Evolutionary conservation across 2,797 vertebrate genomes (phyloP).

Genomic region (Thunnus albacares): DNA sequence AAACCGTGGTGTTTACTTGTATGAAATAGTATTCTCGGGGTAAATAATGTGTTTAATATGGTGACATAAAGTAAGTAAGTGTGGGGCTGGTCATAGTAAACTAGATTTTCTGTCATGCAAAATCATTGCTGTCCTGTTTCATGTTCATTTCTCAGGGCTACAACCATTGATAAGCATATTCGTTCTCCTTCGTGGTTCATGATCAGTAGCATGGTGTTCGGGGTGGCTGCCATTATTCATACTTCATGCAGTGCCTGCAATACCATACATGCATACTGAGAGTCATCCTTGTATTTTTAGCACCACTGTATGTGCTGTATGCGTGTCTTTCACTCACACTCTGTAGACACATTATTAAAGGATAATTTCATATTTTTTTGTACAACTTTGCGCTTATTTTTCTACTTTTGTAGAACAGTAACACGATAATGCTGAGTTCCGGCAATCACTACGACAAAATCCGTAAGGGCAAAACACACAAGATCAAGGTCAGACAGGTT

Average conservation of each 20-base stretch:
- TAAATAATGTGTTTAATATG: not conserved
- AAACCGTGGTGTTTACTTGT: not conserved
- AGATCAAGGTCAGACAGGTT: not conserved
- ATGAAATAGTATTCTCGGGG: not conserved
- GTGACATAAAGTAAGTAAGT: not conserved
- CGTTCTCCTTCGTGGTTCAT: constrained; percentile 9
- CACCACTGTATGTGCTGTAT: not conserved
- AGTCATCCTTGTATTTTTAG: constrained; percentile 20
- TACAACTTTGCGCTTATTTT: not conserved
- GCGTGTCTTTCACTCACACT: not conserved
- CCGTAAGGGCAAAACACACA: not conserved
- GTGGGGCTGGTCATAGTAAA: not conserved
- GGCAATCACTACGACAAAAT: not conserved
- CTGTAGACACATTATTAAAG: not conserved
- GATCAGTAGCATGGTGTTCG: constrained; percentile 10
- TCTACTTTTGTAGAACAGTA: not conserved
- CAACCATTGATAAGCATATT: constrained; percentile 4
- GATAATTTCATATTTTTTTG: not conserved
- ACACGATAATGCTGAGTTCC: too few species aligned
- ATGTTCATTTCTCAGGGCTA: not conserved
- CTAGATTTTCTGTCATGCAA: not conserved
- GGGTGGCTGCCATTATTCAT: constrained; percentile 27
- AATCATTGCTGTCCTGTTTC: not conserved
- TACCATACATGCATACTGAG: constrained; percentile 1
- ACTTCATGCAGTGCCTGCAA: not conserved